Conservation (phyloP, 2,888 invertebrate genomes). For the Meiosimyza platycephala region DNA sequence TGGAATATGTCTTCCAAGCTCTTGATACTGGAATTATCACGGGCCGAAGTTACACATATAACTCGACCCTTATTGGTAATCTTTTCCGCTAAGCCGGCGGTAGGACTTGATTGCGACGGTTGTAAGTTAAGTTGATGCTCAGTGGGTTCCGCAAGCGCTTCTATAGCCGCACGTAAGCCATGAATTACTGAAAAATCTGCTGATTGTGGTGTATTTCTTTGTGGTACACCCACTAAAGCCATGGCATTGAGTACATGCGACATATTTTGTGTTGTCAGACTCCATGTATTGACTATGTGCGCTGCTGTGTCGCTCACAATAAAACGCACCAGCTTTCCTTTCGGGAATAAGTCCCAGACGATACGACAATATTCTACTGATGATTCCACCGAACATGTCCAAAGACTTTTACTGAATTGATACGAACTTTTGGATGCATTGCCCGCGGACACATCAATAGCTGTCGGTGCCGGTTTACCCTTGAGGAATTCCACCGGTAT, state of each 20-base stretch:
- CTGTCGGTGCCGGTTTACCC: slow-evolving; percentile 66
- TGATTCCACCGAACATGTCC: slow-evolving; percentile 97
- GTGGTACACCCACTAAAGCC: slow-evolving; percentile 83
- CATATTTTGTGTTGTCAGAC: slow-evolving; percentile 83
- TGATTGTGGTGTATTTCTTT: slow-evolving; percentile 70
- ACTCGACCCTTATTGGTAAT: slow-evolving; percentile 75
- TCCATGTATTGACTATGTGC: slow-evolving; percentile 88
- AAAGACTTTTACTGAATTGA: slow-evolving; percentile 90
- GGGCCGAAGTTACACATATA: slow-evolving; percentile 89
- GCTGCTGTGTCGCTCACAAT: slow-evolving; percentile 89
- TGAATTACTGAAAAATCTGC: slow-evolving; percentile 79
- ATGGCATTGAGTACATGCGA: slow-evolving; percentile 88
- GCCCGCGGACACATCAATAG: neutral
- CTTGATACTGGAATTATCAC: slow-evolving; percentile 88
- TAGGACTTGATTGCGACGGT: slow-evolving; percentile 42
- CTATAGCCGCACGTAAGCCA: slow-evolving; percentile 87
- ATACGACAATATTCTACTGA: slow-evolving; percentile 96
- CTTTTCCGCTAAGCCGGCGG: slow-evolving; percentile 57
- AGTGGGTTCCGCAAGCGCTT: slow-evolving; percentile 84
- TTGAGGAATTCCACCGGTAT: slow-evolving; percentile 65
- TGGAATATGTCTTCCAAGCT: slow-evolving; percentile 88
- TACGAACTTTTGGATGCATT: slow-evolving; percentile 61
- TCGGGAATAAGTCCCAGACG: slow-evolving; percentile 96
- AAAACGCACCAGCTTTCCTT: slow-evolving; percentile 87
- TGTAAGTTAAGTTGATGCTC: slow-evolving; percentile 74